Evolutionary conservation across 1,140 invertebrate species (phyloP).

Genomic region (Drosophila virilis): DNA sequence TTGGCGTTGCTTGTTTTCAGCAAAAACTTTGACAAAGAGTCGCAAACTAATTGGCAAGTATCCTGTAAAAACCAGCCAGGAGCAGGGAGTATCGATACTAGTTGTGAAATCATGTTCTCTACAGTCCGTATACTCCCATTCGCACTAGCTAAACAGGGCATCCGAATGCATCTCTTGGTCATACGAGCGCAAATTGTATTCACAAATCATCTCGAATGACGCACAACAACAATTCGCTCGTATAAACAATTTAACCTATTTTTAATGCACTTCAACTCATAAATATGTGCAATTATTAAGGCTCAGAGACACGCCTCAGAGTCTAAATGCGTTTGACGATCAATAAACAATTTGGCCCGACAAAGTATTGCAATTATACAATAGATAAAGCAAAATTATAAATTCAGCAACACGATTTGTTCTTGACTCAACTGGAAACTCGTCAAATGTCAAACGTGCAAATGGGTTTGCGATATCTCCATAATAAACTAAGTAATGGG

Average conservation of each 20-base stretch:
- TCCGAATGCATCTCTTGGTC: background rate
- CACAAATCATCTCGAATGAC: conserved; percentile 13
- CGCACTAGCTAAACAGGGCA: too few species aligned
- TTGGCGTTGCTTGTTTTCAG: background rate
- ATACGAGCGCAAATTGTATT: background rate
- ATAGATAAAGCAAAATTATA: conserved; percentile 67
- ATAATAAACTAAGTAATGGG: background rate
- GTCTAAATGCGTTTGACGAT: background rate
- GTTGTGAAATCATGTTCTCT: too few species aligned
- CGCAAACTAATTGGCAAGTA: too few species aligned
- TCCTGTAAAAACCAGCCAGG: too few species aligned
- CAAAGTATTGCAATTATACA: conserved; percentile 72
- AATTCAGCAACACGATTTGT: conserved; percentile 68
- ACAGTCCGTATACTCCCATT: too few species aligned
- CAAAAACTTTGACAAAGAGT: background rate
- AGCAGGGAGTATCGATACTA: too few species aligned
- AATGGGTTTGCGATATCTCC: conserved; percentile 2
- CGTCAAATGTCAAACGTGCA: conserved; percentile 61
- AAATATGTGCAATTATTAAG: conserved; percentile 40
- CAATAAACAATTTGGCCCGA: conserved; percentile 32
- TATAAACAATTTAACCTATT: conserved; percentile 5
- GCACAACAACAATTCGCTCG: conserved; percentile 3
- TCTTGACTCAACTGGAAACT: conserved; percentile 50
- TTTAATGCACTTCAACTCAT: conserved; percentile 24
- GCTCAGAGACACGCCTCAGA: conserved; percentile 17